phyloP scores from a whole-genome alignment of 2,797 vertebrate genomes.

The Myotis pilosus region DNA sequence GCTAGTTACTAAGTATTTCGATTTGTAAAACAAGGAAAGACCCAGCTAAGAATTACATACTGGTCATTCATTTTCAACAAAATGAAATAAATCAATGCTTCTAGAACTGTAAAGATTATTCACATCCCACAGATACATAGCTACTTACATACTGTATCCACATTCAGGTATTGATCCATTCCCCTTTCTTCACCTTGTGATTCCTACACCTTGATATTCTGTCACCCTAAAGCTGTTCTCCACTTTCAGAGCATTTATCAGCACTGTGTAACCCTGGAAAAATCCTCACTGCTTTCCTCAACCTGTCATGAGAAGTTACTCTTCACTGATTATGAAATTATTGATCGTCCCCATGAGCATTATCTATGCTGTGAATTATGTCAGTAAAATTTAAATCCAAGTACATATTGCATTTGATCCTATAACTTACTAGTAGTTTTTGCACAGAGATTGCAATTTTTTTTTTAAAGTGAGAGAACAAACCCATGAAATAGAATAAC shows the following conservation, averaged over 20 bases:
- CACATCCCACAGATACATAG: neutral
- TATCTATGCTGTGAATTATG: neutral
- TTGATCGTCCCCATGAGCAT: neutral
- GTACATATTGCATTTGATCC: neutral
- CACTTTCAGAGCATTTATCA: neutral
- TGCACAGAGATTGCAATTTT: neutral
- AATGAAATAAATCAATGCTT: slow-evolving; percentile 73
- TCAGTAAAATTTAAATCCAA: neutral
- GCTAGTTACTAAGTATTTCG: slow-evolving; percentile 79
- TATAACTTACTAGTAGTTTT: neutral
- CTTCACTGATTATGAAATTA: neutral
- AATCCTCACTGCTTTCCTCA: neutral
- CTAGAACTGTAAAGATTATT: neutral
- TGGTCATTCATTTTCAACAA: slow-evolving; percentile 79
- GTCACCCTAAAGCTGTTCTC: neutral
- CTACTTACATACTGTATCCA: neutral
- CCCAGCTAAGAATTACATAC: slow-evolving; percentile 79
- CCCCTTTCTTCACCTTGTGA: neutral
- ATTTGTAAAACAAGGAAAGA: slow-evolving; percentile 81
- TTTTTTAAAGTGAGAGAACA: neutral
- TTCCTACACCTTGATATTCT: neutral
- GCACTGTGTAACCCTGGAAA: neutral
- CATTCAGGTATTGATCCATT: neutral
- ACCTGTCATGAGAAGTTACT: neutral
- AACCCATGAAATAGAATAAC: neutral